Conservation (phyloP, 2,797 vertebrate species). For the Microtus agrestis region DNA sequence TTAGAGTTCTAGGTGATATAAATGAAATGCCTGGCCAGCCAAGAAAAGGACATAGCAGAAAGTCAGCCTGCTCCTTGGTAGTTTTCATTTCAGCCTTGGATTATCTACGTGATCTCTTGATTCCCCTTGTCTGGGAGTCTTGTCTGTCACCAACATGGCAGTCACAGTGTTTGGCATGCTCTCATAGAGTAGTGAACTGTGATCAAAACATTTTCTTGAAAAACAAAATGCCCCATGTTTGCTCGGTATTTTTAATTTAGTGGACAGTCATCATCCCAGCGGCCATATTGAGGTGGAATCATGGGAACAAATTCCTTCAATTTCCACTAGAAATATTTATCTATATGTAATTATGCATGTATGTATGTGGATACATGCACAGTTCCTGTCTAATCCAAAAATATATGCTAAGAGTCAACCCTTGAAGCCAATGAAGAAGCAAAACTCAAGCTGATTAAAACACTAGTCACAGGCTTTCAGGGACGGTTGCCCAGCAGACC, state of each 20-base stretch:
- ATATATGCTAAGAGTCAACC: neutral
- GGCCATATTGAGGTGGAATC: neutral
- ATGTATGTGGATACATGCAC: neutral
- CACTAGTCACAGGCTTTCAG: neutral
- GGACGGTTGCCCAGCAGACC: neutral
- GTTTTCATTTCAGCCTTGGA: slow-evolving; percentile 9
- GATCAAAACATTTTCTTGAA: neutral
- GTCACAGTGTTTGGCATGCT: neutral
- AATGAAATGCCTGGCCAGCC: neutral
- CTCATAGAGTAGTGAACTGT: neutral
- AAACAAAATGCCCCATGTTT: neutral
- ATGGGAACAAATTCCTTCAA: neutral
- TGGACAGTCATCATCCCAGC: neutral
- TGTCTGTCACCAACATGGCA: neutral
- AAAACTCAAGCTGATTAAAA: neutral
- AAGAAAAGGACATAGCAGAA: neutral
- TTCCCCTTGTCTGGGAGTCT: neutral
- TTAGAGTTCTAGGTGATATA: neutral
- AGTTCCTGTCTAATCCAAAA: neutral
- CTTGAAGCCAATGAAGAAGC: neutral
- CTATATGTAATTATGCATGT: neutral
- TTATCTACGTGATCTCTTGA: neutral
- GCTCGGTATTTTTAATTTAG: neutral
- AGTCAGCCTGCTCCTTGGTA: neutral
- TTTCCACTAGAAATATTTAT: neutral